phyloP scores from a whole-genome alignment of 2,888 invertebrate genomes.

The Peribatodes rhomboidaria region DNA sequence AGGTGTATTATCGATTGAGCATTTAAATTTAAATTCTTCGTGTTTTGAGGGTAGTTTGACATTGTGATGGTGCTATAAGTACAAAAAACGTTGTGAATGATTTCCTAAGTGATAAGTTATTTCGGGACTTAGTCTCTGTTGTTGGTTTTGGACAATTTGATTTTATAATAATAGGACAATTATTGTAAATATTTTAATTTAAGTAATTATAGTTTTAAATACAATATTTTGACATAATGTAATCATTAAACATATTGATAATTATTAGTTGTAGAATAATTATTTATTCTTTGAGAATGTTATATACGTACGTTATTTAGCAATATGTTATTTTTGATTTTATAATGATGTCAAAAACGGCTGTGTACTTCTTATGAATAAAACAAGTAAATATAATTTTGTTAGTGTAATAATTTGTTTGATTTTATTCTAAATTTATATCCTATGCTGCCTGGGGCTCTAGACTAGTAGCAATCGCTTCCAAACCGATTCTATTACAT shows the following conservation, averaged over 20 bases:
- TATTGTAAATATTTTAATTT: slow-evolving; percentile 21
- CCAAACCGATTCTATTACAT: no score
- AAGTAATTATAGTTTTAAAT: slow-evolving; percentile 14
- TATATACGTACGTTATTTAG: slow-evolving; percentile 16
- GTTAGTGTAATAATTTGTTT: slow-evolving; percentile 12
- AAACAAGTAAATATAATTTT: slow-evolving; percentile 59
- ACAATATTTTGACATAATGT: slow-evolving; percentile 15
- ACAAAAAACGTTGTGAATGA: slow-evolving; percentile 57
- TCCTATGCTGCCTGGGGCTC: no score
- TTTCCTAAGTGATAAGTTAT: slow-evolving; percentile 56
- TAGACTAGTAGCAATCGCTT: no score
- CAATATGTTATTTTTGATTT: slow-evolving; percentile 21
- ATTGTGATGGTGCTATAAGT: slow-evolving; percentile 77
- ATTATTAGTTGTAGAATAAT: slow-evolving; percentile 11
- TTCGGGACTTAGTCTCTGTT: slow-evolving; percentile 63
- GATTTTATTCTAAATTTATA: neutral
- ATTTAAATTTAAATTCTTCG: slow-evolving; percentile 36
- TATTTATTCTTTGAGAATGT: slow-evolving; percentile 35
- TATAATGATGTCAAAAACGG: slow-evolving; percentile 69
- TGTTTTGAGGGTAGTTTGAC: slow-evolving; percentile 39
- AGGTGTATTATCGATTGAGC: slow-evolving; percentile 43
- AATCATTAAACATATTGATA: slow-evolving; percentile 7
- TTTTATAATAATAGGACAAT: slow-evolving; percentile 8
- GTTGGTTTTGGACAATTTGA: slow-evolving; percentile 43
- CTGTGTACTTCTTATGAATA: slow-evolving; percentile 82